These are phyloP conservation scores for Ormyrus nitidulus DNA, from an alignment of 2,888 invertebrate genomes.

Conservation along the genomic window DNA sequence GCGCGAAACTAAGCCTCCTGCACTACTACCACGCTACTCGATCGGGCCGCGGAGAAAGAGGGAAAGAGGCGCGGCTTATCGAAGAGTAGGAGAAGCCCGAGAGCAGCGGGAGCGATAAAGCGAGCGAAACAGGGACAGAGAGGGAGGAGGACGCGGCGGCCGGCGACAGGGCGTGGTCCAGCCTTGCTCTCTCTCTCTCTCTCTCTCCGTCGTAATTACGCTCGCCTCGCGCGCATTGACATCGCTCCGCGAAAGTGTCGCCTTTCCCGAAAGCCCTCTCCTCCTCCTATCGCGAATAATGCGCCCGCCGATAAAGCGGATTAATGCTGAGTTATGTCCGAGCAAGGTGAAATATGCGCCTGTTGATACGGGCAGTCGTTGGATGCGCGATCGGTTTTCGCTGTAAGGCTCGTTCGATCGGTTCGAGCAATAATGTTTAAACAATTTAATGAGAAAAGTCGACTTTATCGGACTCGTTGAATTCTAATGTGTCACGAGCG, in stretches of 20 bases:
- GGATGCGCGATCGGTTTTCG: background rate
- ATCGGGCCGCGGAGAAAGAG: slow-evolving; percentile 1
- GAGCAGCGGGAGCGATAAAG: slow-evolving; percentile 35
- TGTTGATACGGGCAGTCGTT: no score
- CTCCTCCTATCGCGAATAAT: no score
- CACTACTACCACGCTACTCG: no score
- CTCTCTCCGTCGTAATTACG: slow-evolving; percentile 33
- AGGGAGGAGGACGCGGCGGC: slow-evolving; percentile 63
- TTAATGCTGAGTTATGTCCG: slow-evolving; percentile 49
- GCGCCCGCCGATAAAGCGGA: slow-evolving; percentile 32
- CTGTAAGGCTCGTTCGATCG: no score
- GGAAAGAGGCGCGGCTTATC: slow-evolving; percentile 58
- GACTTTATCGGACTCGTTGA: no score
- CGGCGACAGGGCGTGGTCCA: slow-evolving; percentile 75
- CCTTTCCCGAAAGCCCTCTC: no score
- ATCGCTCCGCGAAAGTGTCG: slow-evolving; percentile 8
- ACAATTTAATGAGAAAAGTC: no score
- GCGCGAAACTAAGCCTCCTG: no score
- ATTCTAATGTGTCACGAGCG: no score
- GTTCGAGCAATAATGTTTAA: no score
- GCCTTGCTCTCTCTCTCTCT: slow-evolving; percentile 71
- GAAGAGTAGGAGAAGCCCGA: slow-evolving; percentile 48
- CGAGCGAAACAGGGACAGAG: slow-evolving; percentile 47
- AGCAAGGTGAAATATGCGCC: no score
- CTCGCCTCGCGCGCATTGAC: slow-evolving; percentile 22